Evolutionary conservation across 2,888 invertebrate genomes (phyloP), one percentile per base, ranked within the genome.

Genomic region (Tupiocoris notatus): DNA sequence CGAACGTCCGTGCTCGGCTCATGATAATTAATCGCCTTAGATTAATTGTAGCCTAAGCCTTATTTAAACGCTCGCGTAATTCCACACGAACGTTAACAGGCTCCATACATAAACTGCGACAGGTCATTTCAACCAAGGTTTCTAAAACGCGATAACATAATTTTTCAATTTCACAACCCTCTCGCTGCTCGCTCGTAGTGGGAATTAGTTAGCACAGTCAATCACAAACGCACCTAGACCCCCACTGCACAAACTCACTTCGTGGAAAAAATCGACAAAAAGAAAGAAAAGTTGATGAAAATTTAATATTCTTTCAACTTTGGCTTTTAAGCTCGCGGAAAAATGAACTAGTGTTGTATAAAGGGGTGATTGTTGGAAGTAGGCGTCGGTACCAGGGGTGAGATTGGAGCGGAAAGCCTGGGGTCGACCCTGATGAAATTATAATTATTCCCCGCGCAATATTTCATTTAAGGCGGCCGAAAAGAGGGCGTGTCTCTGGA

Each of bases 361-460:
- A 57, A 23, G 57, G 25, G 21, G 23, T 2, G 58, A 24, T 39
- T 12, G 6, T 39, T 39, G 39, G 39, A 7, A 12, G 39, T 7
- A 39, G 6, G 39, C 3, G 39, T 39, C 39, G 39, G n/a, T n/a
- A n/a, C n/a, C n/a, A n/a, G n/a, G n/a, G n/a, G n/a, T n/a, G n/a
- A 39, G 39, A 39, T 39, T 39, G 39, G 39, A 39, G 39, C 39
- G 12, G 12, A 39, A 39, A 39, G 39, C 39, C 39, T 39, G 68
- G 68, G 68, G 57, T 68, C 58, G 58, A 24, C 68, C 22, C 68
- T 68, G 68, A 68, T 68, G 68, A 68, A 68, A 68, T 59, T 59
- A 68, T 68, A 68, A 68, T 68, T 68, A 68, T 68, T 68, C 68
- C 68, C 68, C 68, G 57, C 68, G 68, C 68, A 68, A 68, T 68